These are phyloP conservation scores for Oceanodroma leucorhoa DNA, from an alignment of 2,797 vertebrate species.

Conservation along the genomic window DNA sequence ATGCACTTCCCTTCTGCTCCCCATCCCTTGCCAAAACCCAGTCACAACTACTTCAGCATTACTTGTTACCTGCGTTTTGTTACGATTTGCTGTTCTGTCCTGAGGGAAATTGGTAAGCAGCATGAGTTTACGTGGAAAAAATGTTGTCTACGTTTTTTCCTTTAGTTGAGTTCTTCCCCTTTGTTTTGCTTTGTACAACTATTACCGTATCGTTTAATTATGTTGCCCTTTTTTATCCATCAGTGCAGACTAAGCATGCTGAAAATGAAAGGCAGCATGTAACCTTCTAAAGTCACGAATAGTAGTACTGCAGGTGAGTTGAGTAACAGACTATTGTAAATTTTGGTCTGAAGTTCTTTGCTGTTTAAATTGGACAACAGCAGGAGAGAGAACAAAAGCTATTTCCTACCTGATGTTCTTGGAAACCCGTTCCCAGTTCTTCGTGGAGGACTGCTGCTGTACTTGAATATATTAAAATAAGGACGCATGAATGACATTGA, in stretches of 20 bases:
- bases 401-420: constrained; percentile 66
- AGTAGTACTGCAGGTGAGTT: constrained; percentile 65
- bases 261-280: constrained; percentile 62
- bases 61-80: not conserved
- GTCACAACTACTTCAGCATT: not conserved
- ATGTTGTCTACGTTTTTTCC: not conserved
- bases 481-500: constrained; percentile 45
- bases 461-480: constrained; percentile 54
- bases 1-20: not conserved
- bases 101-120: not conserved
- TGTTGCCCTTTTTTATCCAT: constrained; percentile 63
- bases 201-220: constrained; percentile 52
- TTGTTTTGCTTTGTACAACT: not conserved
- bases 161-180: not conserved
- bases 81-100: not conserved
- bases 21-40: not conserved
- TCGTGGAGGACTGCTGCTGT: constrained; percentile 23
- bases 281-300: constrained; percentile 63
- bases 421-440: constrained; percentile 50
- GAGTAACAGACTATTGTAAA: constrained; percentile 62
- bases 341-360: constrained; percentile 58
- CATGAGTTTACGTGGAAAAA: not conserved
- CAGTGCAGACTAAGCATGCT: constrained; percentile 26
- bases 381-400: constrained; percentile 63
- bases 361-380: constrained; percentile 68